These are phyloP conservation scores for Stigmatopora argus DNA, from an alignment of 2,113 vertebrate species.

Conservation along the genomic window DNA sequence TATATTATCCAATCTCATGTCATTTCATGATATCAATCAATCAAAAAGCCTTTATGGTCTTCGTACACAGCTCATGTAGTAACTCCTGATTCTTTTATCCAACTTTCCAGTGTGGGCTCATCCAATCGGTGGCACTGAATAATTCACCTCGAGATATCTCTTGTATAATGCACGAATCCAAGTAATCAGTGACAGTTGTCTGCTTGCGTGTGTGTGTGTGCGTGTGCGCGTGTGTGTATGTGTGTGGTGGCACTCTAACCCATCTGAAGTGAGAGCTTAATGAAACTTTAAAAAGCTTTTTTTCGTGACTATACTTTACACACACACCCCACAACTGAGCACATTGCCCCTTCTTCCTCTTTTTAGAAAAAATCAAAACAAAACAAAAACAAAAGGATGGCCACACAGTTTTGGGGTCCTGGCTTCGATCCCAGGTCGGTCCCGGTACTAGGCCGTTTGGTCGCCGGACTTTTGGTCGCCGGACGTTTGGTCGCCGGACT, in stretches of 20 bases:
- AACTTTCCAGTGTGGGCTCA: constrained; percentile 44
- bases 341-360: not conserved
- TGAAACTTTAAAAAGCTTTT: constrained; percentile 36
- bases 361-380: not conserved
- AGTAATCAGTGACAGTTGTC: constrained; percentile 33
- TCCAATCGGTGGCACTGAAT: constrained; percentile 50
- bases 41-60: no score
- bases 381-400: no score
- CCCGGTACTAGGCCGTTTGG: no score
- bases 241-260: constrained; percentile 20
- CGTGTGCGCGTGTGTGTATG: constrained; percentile 16
- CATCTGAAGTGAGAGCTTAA: constrained; percentile 23
- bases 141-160: constrained; percentile 58
- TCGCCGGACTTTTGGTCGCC: no score
- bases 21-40: no score
- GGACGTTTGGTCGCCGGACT: no score
- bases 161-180: constrained; percentile 59
- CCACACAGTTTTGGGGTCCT: no score
- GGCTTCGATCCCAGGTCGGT: no score
- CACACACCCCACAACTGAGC: not conserved
- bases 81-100: constrained; percentile 22
- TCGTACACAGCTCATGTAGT: not conserved
- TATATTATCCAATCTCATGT: no score
- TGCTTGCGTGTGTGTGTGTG: constrained; percentile 11
- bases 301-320: not conserved